Conservation (phyloP, 2,113 vertebrate species). For the Phoxinus phoxinus region DNA sequence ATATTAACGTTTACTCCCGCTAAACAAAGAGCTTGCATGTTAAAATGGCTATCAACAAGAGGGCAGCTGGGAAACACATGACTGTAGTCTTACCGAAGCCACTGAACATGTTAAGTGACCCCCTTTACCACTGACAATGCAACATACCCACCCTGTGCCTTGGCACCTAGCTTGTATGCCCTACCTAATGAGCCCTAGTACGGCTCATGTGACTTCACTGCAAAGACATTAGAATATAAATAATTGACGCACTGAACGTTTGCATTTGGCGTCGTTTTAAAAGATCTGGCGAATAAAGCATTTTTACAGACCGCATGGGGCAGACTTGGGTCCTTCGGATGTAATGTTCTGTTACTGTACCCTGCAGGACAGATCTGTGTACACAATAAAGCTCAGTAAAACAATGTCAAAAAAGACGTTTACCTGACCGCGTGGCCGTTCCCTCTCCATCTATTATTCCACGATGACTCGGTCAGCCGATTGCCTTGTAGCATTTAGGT, state of each 20-base stretch:
- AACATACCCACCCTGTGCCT: conserved; percentile 31
- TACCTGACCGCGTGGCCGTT: conserved; percentile 25
- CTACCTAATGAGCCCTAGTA: not conserved
- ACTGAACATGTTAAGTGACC: conserved; percentile 7
- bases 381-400: not conserved
- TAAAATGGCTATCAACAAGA: conserved; percentile 1
- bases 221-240: not conserved
- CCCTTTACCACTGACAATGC: conserved; percentile 17
- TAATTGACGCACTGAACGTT: not conserved
- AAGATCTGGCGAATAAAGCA: not conserved
- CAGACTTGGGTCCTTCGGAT: not conserved
- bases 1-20: conserved; percentile 10
- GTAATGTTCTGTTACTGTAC: not conserved
- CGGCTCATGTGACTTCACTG: conserved; percentile 3
- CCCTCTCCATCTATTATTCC: conserved; percentile 20
- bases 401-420: not conserved
- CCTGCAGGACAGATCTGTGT: not conserved
- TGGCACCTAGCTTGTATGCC: not conserved
- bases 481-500: conserved; percentile 34
- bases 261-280: not conserved
- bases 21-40: conserved; percentile 6
- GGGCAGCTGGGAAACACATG: conserved; percentile 1
- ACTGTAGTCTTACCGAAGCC: not conserved
- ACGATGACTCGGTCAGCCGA: not conserved
- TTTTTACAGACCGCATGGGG: not conserved